Evolutionary conservation across 2,797 vertebrate genomes (phyloP).

Genomic region (Gallinago solitaria): DNA sequence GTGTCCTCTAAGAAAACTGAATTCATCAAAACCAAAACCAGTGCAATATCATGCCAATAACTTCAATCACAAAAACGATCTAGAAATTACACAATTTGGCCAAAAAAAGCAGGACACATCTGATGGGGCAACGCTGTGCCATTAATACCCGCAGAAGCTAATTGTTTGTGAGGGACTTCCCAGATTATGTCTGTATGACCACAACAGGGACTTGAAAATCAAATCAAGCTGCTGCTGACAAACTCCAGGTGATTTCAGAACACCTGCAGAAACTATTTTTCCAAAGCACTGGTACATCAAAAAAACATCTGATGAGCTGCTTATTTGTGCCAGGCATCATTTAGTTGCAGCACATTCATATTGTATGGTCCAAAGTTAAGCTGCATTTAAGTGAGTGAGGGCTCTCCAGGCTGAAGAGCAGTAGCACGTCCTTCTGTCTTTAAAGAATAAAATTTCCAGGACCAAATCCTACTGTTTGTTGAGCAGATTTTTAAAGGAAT

Average conservation of each 20-base stretch:
- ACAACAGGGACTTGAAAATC: conserved; percentile 48
- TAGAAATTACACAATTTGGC: background rate
- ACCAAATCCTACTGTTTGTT: background rate
- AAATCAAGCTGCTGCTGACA: conserved; percentile 31
- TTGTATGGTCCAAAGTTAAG: background rate
- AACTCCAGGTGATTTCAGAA: conserved; percentile 31
- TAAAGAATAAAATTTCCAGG: background rate
- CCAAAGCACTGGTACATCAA: background rate
- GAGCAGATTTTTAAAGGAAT: background rate
- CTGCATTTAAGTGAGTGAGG: background rate
- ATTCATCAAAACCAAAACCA: background rate
- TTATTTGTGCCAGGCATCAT: background rate
- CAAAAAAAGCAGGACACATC: background rate
- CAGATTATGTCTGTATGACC: background rate
- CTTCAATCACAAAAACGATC: background rate
- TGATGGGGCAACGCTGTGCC: background rate
- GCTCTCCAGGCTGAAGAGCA: background rate
- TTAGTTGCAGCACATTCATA: background rate
- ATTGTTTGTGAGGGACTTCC: background rate
- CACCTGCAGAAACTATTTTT: conserved; percentile 42
- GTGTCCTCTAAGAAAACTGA: background rate
- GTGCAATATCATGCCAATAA: background rate
- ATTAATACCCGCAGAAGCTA: conserved; percentile 27
- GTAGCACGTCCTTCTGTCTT: background rate
- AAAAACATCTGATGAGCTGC: background rate